phyloP scores from a whole-genome alignment of 2,797 vertebrate species.

The Otolemur crassicaudatus region DNA sequence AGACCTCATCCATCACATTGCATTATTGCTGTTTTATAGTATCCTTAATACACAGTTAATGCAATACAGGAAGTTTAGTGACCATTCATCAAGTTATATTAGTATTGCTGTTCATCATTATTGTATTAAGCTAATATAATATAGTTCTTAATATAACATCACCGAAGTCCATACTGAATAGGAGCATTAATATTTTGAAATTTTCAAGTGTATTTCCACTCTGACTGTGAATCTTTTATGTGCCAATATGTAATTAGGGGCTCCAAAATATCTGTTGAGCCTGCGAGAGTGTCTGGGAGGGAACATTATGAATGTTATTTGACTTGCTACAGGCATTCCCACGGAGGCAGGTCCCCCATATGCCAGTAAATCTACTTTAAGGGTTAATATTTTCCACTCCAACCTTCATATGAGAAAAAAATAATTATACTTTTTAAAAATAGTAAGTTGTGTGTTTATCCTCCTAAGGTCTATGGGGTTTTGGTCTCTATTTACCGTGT shows the following conservation, averaged over 20 bases:
- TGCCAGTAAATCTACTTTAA: constrained; percentile 70
- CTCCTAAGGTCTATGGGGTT: neutral
- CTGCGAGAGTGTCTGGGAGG: constrained; percentile 28
- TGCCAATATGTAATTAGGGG: constrained; percentile 68
- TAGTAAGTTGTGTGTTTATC: neutral
- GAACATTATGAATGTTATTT: constrained; percentile 73
- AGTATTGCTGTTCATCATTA: constrained; percentile 72
- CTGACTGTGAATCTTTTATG: constrained; percentile 77
- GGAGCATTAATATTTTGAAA: constrained; percentile 75
- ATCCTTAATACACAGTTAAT: constrained; percentile 83
- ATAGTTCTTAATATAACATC: constrained; percentile 75
- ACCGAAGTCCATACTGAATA: constrained; percentile 77
- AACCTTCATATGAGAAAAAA: neutral
- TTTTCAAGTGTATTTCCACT: constrained; percentile 78
- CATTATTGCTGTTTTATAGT: constrained; percentile 70
- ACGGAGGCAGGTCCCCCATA: neutral
- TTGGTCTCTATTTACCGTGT: neutral
- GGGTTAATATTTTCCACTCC: constrained; percentile 70
- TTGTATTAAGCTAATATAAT: constrained; percentile 83
- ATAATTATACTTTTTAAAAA: neutral
- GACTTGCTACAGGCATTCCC: neutral
- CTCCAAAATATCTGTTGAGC: constrained; percentile 76
- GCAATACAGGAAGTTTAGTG: constrained; percentile 69
- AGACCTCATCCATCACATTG: constrained; percentile 83
- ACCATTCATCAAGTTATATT: constrained; percentile 86